These are phyloP conservation scores for Tenebrio molitor DNA, from an alignment of 1,140 invertebrate genomes.

Conservation along the genomic window DNA sequence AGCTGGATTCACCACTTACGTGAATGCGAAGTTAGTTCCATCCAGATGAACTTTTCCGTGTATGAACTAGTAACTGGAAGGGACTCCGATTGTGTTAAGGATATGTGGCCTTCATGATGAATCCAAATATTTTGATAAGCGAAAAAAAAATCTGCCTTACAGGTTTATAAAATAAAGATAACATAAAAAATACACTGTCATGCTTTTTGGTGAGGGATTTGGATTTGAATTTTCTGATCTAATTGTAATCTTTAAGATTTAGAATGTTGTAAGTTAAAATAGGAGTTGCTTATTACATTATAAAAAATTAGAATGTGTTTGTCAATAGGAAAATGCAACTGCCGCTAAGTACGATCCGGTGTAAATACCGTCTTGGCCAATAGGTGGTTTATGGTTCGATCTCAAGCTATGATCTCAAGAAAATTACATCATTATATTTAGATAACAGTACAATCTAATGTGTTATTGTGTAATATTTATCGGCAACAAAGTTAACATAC, in stretches of 20 bases:
- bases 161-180: too few relatives aligned
- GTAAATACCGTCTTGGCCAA: not conserved
- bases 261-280: constrained; percentile 8
- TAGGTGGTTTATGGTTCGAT: not conserved
- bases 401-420: not conserved
- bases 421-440: not conserved
- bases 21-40: not conserved
- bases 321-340: not conserved
- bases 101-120: too few relatives aligned
- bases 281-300: constrained; percentile 20
- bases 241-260: not conserved
- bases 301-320: not conserved
- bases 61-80: not conserved
- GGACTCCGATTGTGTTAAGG: too few relatives aligned
- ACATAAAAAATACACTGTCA: too few relatives aligned
- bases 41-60: not conserved
- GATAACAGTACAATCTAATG: too few relatives aligned
- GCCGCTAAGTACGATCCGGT: not conserved
- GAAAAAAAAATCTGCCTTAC: too few relatives aligned
- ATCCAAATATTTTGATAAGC: too few relatives aligned
- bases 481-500: too few relatives aligned
- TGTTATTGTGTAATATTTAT: too few relatives aligned
- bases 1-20: not conserved
- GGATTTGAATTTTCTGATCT: constrained; percentile 1
- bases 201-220: too few relatives aligned